Conservation (phyloP, 2,888 invertebrate genomes). For the Operophtera brumata region DNA sequence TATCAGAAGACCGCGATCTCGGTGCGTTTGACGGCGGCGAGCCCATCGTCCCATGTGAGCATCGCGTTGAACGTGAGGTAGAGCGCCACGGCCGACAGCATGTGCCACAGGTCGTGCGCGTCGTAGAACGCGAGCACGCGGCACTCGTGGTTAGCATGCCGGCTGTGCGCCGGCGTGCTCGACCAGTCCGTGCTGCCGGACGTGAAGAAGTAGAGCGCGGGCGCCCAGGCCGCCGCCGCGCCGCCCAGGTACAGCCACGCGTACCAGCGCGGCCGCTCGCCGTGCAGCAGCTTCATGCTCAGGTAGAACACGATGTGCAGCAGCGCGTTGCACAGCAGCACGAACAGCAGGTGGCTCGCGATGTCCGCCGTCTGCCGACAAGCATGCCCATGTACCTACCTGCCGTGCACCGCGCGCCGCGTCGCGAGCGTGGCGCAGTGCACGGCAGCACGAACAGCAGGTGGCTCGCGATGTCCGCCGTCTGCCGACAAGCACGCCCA, state of each 20-base stretch:
- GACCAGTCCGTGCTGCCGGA: constrained; percentile 59
- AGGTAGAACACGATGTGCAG: constrained; percentile 92
- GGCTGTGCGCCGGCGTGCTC: constrained; percentile 86
- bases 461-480: constrained; percentile 89
- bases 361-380: constrained; percentile 84
- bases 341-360: constrained; percentile 88
- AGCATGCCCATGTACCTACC: too few relatives aligned
- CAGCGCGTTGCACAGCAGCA: constrained; percentile 91
- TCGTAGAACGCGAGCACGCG: constrained; percentile 85
- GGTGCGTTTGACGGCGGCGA: constrained; percentile 85
- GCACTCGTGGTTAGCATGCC: constrained; percentile 75
- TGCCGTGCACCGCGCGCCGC: too few relatives aligned
- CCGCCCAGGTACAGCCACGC: constrained; percentile 83
- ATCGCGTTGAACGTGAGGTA: constrained; percentile 91
- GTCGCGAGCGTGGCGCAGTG: too few relatives aligned
- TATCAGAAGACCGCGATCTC: constrained; percentile 89
- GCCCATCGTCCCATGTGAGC: constrained; percentile 91
- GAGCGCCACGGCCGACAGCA: constrained; percentile 90
- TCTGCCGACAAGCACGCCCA: constrained; percentile 65
- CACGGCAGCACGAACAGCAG: constrained; percentile 89
- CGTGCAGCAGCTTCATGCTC: constrained; percentile 88
- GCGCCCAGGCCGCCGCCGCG: constrained; percentile 84
- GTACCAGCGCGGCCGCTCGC: constrained; percentile 83
- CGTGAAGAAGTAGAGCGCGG: constrained; percentile 81
- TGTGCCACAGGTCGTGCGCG: constrained; percentile 93